These are phyloP conservation scores for Microplitis manilae DNA, from an alignment of 2,888 invertebrate genomes.

Conservation along the genomic window DNA sequence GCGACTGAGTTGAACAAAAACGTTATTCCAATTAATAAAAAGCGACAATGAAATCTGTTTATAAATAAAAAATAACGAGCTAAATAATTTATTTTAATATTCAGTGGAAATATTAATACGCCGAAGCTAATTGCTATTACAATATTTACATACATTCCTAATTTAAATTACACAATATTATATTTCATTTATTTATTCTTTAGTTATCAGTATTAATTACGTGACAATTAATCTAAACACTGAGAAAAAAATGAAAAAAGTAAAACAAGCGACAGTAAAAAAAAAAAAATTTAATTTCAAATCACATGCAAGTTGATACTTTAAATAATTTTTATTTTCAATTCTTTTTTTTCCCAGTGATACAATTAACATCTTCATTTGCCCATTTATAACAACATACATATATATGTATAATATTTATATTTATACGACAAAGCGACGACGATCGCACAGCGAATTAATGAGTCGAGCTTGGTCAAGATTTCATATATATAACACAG, in stretches of 20 bases:
- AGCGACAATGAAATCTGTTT: background rate
- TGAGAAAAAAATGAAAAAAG: background rate
- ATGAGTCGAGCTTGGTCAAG: conserved; percentile 43
- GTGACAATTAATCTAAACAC: background rate
- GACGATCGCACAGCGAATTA: conserved; percentile 49
- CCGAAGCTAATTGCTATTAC: background rate
- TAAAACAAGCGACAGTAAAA: conserved; percentile 25
- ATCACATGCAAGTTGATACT: background rate
- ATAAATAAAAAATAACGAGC: conserved; percentile 4
- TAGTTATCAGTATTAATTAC: background rate
- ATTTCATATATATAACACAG: conserved; percentile 49
- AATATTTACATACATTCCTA: background rate
- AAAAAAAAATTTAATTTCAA: background rate
- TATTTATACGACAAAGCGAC: conserved; percentile 31
- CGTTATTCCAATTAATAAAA: background rate
- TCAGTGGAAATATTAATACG: background rate
- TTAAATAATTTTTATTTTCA: conserved; percentile 15
- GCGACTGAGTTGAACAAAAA: conserved; percentile 26
- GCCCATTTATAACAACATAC: conserved; percentile 33
- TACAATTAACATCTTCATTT: conserved; percentile 14
- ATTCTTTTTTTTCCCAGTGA: conserved; percentile 20
- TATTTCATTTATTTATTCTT: background rate
- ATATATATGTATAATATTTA: conserved; percentile 22
- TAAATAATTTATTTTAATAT: background rate
- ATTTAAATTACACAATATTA: background rate